Evolutionary conservation across 2,113 vertebrate genomes (phyloP).

Genomic region (Penelope pileata): DNA sequence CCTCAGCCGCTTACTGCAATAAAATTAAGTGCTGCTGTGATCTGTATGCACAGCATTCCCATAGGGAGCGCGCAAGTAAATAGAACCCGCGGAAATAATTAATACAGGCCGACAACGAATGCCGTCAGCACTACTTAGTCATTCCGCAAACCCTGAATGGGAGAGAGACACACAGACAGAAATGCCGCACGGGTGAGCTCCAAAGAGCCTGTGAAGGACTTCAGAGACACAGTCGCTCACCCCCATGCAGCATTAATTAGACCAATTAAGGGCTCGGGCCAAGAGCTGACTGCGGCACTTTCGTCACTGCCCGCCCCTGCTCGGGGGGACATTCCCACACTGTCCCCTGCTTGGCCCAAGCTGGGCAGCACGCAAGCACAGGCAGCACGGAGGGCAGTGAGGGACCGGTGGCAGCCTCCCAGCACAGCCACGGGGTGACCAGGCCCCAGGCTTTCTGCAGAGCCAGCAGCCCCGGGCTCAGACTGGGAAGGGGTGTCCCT

Average conservation of each 20-base stretch:
- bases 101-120: constrained; percentile 30
- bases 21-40: constrained; percentile 60
- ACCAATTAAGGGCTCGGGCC: neutral
- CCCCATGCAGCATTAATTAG: neutral
- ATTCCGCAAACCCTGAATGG: constrained; percentile 35
- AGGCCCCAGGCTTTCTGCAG: neutral
- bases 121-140: constrained; percentile 49
- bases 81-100: constrained; percentile 56
- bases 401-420: neutral
- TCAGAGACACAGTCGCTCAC: neutral
- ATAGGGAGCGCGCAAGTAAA: constrained; percentile 41
- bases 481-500: neutral
- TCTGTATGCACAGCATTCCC: constrained; percentile 60
- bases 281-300: neutral
- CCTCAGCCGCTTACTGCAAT: constrained; percentile 33
- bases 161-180: neutral
- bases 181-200: accelerated
- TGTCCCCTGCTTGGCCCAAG: neutral
- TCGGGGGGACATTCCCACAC: neutral
- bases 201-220: neutral
- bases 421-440: neutral
- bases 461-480: neutral
- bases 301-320: neutral
- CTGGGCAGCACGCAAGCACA: neutral
- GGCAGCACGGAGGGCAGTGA: neutral